These are phyloP conservation scores for Rafetus swinhoei DNA, from an alignment of 2,113 vertebrate genomes.

Conservation along the genomic window DNA sequence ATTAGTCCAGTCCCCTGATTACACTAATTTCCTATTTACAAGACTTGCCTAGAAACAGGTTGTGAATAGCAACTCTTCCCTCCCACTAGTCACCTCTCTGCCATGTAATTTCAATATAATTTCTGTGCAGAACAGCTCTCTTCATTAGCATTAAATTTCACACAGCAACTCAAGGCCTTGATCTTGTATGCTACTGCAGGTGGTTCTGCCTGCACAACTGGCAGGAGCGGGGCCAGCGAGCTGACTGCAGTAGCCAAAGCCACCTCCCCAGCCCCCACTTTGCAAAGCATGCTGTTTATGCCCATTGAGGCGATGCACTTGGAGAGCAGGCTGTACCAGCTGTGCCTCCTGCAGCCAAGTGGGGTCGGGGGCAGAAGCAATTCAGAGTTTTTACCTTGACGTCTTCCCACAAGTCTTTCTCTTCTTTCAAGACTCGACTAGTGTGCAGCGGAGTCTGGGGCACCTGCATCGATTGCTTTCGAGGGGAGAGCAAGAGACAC, in stretches of 20 bases:
- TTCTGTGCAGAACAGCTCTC: background rate
- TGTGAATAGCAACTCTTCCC: background rate
- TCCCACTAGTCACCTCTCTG: background rate
- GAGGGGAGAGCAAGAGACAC: background rate
- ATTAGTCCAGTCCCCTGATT: background rate
- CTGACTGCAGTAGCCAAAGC: background rate
- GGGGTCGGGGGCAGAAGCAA: rapidly evolving
- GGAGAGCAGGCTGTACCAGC: background rate
- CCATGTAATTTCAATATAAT: background rate
- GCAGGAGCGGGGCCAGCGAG: background rate
- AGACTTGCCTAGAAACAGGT: background rate
- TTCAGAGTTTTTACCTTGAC: slow-evolving; percentile 86
- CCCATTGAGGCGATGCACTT: background rate
- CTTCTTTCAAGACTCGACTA: slow-evolving; percentile 95
- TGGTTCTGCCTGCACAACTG: background rate
- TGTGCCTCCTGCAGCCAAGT: background rate
- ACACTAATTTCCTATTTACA: background rate
- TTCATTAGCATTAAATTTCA: background rate
- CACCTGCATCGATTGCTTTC: slow-evolving; percentile 94
- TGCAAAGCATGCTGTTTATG: background rate
- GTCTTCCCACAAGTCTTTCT: slow-evolving; percentile 96
- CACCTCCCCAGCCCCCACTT: background rate
- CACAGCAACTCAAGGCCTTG: background rate
- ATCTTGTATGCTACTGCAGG: background rate
- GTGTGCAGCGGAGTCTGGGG: slow-evolving; percentile 98